phyloP scores from a whole-genome alignment of 2,113 vertebrate genomes.

The Circaetus gallicus region DNA sequence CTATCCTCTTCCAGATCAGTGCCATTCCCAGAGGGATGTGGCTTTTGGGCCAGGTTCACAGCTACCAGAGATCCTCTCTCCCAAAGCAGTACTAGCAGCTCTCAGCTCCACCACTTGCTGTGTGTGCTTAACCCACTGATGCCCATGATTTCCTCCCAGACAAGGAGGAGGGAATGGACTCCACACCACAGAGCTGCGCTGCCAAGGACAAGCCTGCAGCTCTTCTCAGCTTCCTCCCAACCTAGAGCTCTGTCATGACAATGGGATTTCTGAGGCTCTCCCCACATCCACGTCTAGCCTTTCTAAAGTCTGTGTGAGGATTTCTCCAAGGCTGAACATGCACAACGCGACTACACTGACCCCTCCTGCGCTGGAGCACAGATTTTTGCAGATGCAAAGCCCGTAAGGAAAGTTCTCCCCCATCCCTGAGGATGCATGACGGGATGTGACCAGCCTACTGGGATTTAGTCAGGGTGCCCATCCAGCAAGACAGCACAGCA shows the following conservation, averaged over 20 bases:
- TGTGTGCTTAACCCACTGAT: neutral
- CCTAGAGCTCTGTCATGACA: neutral
- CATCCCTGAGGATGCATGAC: fast-evolving
- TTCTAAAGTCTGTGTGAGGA: neutral
- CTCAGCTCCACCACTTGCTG: neutral
- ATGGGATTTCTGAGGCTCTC: neutral
- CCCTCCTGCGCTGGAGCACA: neutral
- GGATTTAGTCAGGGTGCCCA: neutral
- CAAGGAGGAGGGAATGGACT: neutral
- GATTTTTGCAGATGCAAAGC: neutral
- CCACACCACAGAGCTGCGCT: fast-evolving
- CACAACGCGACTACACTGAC: fast-evolving
- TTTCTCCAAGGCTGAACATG: neutral
- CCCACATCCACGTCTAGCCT: fast-evolving
- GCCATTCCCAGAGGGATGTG: neutral
- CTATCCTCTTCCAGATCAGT: neutral
- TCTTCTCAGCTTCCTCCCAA: neutral
- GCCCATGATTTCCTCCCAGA: neutral
- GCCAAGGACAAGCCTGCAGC: neutral
- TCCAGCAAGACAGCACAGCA: neutral
- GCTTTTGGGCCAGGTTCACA: neutral
- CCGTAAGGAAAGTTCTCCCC: fast-evolving
- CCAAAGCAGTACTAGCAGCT: neutral
- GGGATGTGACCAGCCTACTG: neutral
- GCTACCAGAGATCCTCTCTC: neutral